These are phyloP conservation scores for Seriola rivoliana DNA, from an alignment of 2,113 vertebrate species.

Conservation along the genomic window DNA sequence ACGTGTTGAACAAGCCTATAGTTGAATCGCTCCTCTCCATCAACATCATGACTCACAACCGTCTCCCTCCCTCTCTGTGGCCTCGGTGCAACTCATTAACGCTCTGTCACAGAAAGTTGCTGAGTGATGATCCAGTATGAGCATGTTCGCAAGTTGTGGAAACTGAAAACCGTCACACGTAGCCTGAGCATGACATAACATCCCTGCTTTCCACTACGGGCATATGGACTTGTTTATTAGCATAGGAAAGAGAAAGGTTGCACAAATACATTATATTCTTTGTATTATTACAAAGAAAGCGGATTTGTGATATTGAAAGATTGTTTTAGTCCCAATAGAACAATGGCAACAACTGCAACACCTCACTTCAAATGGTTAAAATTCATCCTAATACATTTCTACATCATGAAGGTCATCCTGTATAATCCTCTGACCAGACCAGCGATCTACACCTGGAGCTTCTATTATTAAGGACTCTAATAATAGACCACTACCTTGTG, in stretches of 20 bases:
- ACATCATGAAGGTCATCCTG: conserved; percentile 39
- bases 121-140: neutral
- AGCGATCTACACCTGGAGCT: conserved; percentile 30
- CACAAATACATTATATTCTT: too few species aligned
- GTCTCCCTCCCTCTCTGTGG: neutral
- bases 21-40: neutral
- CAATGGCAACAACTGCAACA: neutral
- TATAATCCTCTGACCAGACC: conserved; percentile 39
- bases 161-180: neutral
- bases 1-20: neutral
- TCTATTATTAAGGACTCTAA: conserved; percentile 46
- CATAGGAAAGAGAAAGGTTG: too few species aligned
- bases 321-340: too few species aligned
- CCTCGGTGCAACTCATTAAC: neutral
- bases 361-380: neutral
- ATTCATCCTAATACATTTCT: conserved; percentile 3
- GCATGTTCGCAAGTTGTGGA: neutral
- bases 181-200: too few species aligned
- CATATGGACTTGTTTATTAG: too few species aligned
- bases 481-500: conserved; percentile 33
- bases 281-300: neutral
- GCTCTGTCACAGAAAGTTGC: neutral
- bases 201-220: too few species aligned
- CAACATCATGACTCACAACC: neutral
- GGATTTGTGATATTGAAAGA: neutral